Percentiles rank a stretch among this genome's conserved stretches.
These are phyloP conservation scores for Columba janthina DNA, from an alignment of 2,113 vertebrate genomes.

Conservation along the genomic window DNA sequence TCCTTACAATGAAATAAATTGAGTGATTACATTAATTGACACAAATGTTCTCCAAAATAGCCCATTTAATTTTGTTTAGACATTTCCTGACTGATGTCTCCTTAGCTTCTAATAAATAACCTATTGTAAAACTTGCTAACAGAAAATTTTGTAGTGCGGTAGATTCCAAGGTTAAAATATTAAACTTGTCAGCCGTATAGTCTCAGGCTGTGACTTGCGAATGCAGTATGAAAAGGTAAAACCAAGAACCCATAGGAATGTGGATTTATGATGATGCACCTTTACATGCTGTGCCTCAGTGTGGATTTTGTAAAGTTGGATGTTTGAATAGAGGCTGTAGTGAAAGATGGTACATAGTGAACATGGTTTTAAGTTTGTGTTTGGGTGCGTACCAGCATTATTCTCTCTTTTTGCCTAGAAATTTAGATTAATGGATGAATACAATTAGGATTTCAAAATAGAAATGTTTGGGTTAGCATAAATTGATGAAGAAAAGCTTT, in stretches of 20 bases:
- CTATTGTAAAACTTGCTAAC: conserved; percentile 2
- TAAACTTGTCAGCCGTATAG: background rate
- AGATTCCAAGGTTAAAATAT: conserved; percentile 2
- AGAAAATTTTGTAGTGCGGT: background rate
- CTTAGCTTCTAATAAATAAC: conserved; percentile 45
- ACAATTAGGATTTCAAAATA: background rate
- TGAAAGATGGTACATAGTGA: background rate
- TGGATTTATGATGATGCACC: background rate
- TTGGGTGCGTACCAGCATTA: background rate
- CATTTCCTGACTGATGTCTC: conserved; percentile 24
- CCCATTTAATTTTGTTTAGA: conserved; percentile 52
- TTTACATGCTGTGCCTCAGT: background rate
- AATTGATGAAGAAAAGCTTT: background rate
- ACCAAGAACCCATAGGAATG: background rate
- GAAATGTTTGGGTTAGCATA: background rate
- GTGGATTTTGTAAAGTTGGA: background rate
- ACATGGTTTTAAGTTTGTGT: background rate
- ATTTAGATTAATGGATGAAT: background rate
- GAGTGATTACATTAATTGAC: conserved; percentile 56
- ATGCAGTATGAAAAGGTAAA: background rate
- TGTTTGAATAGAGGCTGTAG: background rate
- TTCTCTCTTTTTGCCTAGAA: background rate
- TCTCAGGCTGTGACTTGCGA: accelerated
- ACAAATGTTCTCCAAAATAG: conserved; percentile 33
- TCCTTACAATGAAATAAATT: conserved; percentile 47